Evolutionary conservation across 2,797 vertebrate genomes (phyloP), one percentile per base, ranked within the genome.

Genomic region (Leptoclinus maculatus): DNA sequence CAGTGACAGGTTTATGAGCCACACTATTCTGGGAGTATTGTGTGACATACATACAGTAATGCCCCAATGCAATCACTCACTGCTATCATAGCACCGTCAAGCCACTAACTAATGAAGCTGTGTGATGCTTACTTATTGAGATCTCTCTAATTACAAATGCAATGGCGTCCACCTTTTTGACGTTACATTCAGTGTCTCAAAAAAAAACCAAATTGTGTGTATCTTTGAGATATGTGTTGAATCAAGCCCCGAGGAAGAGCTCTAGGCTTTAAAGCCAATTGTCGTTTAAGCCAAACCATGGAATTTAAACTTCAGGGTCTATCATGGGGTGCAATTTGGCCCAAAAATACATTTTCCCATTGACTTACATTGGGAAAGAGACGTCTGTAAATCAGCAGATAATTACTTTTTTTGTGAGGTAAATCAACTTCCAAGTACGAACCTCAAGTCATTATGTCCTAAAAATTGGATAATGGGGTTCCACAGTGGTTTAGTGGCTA

Each of bases 1-100:
- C 59, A 69, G 38, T 39, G 71, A 34, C 29, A 47, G 66, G n/a
- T 54, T 76, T 74, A 79, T 81, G 67, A 86, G 74, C 73, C 66
- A 80, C 25, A 58, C 67, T 68, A 65, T 75, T 62, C 65, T 76
- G 57, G 60, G 74, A 85, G 62, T 59, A n/a, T 23, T 62, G 49
- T 79, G 36, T 59, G 38, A 51, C 53, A 19, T 66, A 19, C 53
- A 7, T 53, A 3, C 41, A 45, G 36, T 59, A 21, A 47, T 53
- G 56, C 29, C 34, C 1, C 9, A 23, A 29, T 29, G 38, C 38
- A 74, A 10, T 56, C 21, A 23, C 4, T 59, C 23, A 16, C 57
- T 59, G 38, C 27, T 27, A 38, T 25, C 45, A 32, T 23, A 25
- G 17, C 19, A 38, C 10, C 69, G 68, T 54, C 38, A 71, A 64